Conservation (phyloP, 2,113 vertebrate genomes). For the Numida meleagris region DNA sequence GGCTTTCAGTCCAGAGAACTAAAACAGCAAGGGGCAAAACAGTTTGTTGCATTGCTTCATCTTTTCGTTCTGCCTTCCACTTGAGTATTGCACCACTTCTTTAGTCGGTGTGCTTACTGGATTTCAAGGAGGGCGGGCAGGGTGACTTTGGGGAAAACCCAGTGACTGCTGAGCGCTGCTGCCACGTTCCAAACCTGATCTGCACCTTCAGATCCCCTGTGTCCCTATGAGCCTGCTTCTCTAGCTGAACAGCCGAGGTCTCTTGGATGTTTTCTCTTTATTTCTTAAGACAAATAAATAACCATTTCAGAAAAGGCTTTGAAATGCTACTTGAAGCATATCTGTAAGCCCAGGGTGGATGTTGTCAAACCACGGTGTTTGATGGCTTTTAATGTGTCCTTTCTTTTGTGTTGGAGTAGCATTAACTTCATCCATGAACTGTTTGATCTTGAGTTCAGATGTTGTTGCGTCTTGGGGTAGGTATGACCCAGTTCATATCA, state of each 20-base stretch:
- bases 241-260: not conserved
- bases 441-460: not conserved
- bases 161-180: not conserved
- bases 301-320: not conserved
- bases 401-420: not conserved
- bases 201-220: not conserved
- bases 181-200: not conserved
- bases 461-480: not conserved
- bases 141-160: not conserved
- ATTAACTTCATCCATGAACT: not conserved
- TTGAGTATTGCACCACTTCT: not conserved
- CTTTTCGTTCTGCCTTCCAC: not conserved
- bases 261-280: not conserved
- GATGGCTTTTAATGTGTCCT: not conserved
- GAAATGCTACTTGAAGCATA: not conserved
- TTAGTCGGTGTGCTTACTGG: accelerated
- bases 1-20: not conserved
- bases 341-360: not conserved
- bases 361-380: not conserved
- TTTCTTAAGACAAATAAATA: not conserved
- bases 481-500: not conserved
- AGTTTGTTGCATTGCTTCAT: not conserved
- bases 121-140: not conserved
- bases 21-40: not conserved
- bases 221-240: not conserved